These are phyloP conservation scores for Anoplopoma fimbria DNA, from an alignment of 2,113 vertebrate genomes.

Conservation along the genomic window DNA sequence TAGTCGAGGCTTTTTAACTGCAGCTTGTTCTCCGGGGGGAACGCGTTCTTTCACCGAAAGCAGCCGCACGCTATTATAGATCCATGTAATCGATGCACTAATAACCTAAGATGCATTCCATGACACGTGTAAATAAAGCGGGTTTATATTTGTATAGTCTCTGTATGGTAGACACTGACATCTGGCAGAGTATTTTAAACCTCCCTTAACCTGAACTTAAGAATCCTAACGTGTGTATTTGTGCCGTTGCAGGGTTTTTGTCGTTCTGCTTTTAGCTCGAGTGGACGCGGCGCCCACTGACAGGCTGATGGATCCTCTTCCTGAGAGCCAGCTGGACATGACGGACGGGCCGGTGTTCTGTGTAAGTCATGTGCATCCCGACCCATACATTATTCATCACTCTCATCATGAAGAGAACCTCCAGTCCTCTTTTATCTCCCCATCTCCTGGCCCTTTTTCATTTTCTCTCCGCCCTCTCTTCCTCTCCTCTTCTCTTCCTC, in stretches of 20 bases:
- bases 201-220: neutral
- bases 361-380: conserved; percentile 60
- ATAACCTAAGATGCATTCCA: neutral
- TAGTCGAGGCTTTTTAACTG: neutral
- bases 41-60: neutral
- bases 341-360: conserved; percentile 57
- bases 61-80: neutral
- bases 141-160: neutral
- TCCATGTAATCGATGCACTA: neutral
- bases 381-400: conserved; percentile 75
- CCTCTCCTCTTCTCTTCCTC: neutral
- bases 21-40: neutral
- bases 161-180: neutral
- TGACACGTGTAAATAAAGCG: neutral
- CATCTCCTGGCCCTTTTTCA: conserved; percentile 59
- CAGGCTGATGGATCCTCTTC: conserved; percentile 21
- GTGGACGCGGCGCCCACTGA: conserved; percentile 24
- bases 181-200: neutral
- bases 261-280: conserved; percentile 13
- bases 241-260: conserved; percentile 31
- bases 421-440: conserved; percentile 69
- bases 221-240: conserved; percentile 5
- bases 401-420: conserved; percentile 57
- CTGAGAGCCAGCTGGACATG: conserved; percentile 60
- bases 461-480: conserved; percentile 12